Conservation (phyloP, 2,888 invertebrate species). For the Cynaeus angustus region DNA sequence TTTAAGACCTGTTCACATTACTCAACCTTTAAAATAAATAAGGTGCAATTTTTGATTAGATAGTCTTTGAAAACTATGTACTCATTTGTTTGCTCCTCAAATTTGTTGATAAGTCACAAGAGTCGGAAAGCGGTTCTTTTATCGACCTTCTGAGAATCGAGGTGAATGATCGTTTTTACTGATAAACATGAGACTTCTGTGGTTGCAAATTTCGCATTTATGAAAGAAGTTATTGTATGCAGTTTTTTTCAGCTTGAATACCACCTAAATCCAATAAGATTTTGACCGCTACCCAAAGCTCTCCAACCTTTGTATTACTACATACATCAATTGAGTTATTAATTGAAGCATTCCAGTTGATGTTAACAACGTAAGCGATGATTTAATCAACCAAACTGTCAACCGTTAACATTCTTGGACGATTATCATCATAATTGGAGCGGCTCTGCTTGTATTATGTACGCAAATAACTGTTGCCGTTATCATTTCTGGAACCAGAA, state of each 20-base stretch:
- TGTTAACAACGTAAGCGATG: conserved; percentile 32
- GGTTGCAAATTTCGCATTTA: background rate
- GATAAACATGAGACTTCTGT: background rate
- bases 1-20: conserved; percentile 7
- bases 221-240: background rate
- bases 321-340: conserved; percentile 29
- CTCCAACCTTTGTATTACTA: background rate
- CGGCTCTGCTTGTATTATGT: too few relatives aligned
- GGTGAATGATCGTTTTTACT: conserved; percentile 32
- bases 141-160: conserved; percentile 23
- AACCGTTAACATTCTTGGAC: background rate
- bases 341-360: conserved; percentile 36
- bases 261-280: conserved; percentile 26
- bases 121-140: conserved; percentile 19
- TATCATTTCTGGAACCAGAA: too few relatives aligned
- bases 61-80: background rate
- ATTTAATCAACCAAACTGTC: conserved; percentile 25
- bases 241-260: background rate
- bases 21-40: conserved; percentile 8
- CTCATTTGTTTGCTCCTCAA: conserved; percentile 13
- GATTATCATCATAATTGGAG: background rate
- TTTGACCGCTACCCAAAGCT: background rate
- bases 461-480: background rate
- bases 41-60: conserved; percentile 20
- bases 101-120: conserved; percentile 17